These are phyloP conservation scores for Choristoneura rosaceana DNA, from an alignment of 2,888 invertebrate species.

Conservation along the genomic window DNA sequence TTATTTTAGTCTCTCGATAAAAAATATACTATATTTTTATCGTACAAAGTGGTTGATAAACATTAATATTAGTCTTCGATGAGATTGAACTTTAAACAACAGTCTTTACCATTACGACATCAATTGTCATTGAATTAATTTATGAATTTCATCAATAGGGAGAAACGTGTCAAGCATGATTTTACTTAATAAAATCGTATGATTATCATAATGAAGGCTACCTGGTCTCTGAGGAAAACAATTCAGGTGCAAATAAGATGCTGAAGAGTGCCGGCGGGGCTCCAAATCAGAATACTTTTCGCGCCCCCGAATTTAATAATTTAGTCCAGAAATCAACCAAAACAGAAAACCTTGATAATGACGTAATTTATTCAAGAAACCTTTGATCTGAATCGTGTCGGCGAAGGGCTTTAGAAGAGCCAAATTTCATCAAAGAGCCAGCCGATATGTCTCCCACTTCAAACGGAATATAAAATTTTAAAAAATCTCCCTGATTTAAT, in stretches of 20 bases:
- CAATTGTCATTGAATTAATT: too few species aligned
- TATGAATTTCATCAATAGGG: too few species aligned
- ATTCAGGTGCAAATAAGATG: conserved; percentile 19
- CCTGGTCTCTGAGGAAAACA: neutral
- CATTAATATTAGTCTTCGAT: too few species aligned
- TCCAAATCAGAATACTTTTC: conserved; percentile 21
- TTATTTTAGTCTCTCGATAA: too few species aligned
- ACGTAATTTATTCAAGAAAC: conserved; percentile 40
- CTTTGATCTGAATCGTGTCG: conserved; percentile 35
- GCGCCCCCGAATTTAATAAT: conserved; percentile 29
- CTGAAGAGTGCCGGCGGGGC: conserved; percentile 5
- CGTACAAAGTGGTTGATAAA: too few species aligned
- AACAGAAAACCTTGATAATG: conserved; percentile 39
- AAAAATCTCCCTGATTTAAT: conserved; percentile 27
- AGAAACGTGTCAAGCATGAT: neutral
- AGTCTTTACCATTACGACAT: too few species aligned
- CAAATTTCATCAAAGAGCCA: conserved; percentile 31
- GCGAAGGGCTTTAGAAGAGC: conserved; percentile 18
- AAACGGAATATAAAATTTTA: conserved; percentile 31
- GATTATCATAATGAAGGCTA: neutral
- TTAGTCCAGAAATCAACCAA: conserved; percentile 34
- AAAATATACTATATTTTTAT: too few species aligned
- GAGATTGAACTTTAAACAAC: too few species aligned
- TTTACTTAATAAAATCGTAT: neutral
- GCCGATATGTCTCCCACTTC: conserved; percentile 25